Base-by-base conservation (phyloP, 1,140 invertebrate species). In the Aphelenchoides besseyi region DNA sequence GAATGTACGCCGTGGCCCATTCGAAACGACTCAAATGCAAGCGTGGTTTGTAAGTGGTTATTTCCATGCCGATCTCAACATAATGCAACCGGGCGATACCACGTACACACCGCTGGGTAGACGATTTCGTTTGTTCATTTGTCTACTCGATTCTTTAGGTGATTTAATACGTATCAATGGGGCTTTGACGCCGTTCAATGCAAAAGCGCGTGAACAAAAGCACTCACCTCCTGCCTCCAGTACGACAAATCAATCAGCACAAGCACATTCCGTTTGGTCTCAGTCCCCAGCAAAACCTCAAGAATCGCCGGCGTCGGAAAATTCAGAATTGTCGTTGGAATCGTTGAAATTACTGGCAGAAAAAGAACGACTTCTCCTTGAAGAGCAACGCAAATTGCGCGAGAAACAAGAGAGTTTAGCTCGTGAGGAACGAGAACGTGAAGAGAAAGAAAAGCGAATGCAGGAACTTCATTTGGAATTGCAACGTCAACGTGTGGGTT, bases 1-100 rank as follows among this genome's bases (percentile, higher is more conserved):
- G 9, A 63, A 68, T 2, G 37, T 69, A 3, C 61, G 71, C 29
- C 69, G 76, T n/a, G 75, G 75, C 12, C 75, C 75, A 2, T 77
- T 79, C 61, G 76, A 79, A 48, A 48, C 57, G 9, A 33, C 59
- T 28, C 76, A 77, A 55, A 77, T 77, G 75, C 76, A 79, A 32
- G 76, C 71, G 12, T 77, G 75, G 75, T 77, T 74, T 52, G 37
- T 30, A 18, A 75, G 66, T 35, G 71, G 71, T 23, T 77, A 79
- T 66, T 77, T 77, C 57, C 54, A 71, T 36, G 48, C 48, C 18
- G 52, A 48, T 54, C 48, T 77, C 8, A 72, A 54, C 26, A 41
- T 75, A 26, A 37, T 63, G 1, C 8, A 35, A 35, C 29, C n/a
- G 33, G 57, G 37, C 29, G 75, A 75, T 29, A 36, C 53, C n/a